Evolutionary conservation across 2,113 vertebrate species (phyloP), one percentile per base, ranked within the genome.

Genomic region (Agelaius phoeniceus): DNA sequence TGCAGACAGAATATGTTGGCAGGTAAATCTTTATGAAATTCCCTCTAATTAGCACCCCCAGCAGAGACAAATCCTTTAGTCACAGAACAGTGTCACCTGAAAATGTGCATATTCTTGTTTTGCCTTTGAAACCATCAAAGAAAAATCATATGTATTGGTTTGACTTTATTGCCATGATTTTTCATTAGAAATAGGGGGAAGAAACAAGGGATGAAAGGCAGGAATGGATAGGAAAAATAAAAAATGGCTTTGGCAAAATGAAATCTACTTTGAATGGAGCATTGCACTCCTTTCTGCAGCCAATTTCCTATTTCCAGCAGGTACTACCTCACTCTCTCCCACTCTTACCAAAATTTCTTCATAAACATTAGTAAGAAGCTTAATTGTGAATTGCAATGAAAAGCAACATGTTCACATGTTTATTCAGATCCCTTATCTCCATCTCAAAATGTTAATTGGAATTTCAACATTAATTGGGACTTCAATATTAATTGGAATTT

Each of bases 21-120:
- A 95, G 91, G 85, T 93, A 86, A 94, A 85, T 35, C 57, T 58
- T 84, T 84, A 92, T 91, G 90, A 79, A 89, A 94, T 89, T 95
- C 13, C 57, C 18, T 87, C 73, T 96, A 93, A 97, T 97, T 94
- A 96, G 62, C 74, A 93, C 31, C 74, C 44, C n/a, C 57, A 87
- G 41, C 26, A 93, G 48, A 81, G 83, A 95, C 22, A 94, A 85
- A 85, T 82, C n/a, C 65, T 94, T 90, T 22, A 93, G 59, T 89
- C 66, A 83, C 62, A 92, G 71, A 37, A 69, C 57, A 93, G 33
- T 44, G 22, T 71, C 43, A 81, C 51, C 90, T 77, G 55, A 90
- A 73, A 91, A 83, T 62, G 28, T 63, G 18, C 30, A 27, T 68
- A 72, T 73, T 93, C 84, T 83, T 67, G 15, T 86, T 91, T 74